A percentile compares a stretch with the other conserved stretches of the same genome.
These are phyloP conservation scores for Antheraea assamensis DNA, from an alignment of 2,888 invertebrate species.

Conservation along the genomic window DNA sequence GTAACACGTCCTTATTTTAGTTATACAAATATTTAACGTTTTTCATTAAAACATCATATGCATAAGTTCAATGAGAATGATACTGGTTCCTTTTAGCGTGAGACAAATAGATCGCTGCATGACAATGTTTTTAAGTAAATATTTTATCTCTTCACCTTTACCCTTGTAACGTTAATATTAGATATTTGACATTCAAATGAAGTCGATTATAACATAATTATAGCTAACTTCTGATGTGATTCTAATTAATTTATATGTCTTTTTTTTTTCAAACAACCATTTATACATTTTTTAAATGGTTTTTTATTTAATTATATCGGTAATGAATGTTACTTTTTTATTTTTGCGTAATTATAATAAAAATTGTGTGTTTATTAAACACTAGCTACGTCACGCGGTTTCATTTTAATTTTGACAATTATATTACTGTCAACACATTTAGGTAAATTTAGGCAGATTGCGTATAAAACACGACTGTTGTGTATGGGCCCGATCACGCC, in stretches of 20 bases:
- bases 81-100: conserved; percentile 7
- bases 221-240: not conserved
- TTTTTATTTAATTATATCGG: no score
- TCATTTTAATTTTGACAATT: no score
- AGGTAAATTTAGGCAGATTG: no score
- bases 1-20: conserved; percentile 14
- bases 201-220: not conserved
- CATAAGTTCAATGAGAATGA: conserved; percentile 14
- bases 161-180: conserved; percentile 15
- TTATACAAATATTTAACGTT: conserved; percentile 17
- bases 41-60: conserved; percentile 17
- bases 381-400: no score
- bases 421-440: no score
- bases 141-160: conserved; percentile 10
- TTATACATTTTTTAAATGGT: not conserved
- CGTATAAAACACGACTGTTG: no score
- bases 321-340: no score
- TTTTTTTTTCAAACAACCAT: not conserved
- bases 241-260: not conserved
- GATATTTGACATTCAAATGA: not conserved
- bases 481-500: no score
- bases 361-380: no score
- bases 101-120: conserved; percentile 9
- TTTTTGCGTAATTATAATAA: no score
- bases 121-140: not conserved